These are phyloP conservation scores for Aleiodes sp. DNA, from an alignment of 1,140 invertebrate genomes.

Conservation along the genomic window DNA sequence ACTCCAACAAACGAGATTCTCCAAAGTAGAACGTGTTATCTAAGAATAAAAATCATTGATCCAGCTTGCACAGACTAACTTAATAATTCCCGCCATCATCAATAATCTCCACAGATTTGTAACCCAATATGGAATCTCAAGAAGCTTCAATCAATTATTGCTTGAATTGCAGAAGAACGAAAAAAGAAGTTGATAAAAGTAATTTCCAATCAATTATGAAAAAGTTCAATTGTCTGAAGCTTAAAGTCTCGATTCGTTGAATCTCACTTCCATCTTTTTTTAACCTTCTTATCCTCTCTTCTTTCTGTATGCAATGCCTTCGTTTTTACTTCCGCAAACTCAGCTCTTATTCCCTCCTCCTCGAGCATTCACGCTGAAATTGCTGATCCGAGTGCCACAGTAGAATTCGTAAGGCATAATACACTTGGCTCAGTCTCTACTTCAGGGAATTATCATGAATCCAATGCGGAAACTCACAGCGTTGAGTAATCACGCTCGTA, in stretches of 20 bases:
- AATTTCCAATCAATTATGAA: background rate
- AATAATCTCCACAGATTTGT: too few species aligned
- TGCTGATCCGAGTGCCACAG: conserved; percentile 13
- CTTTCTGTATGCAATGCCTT: background rate
- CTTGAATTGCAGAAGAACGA: too few species aligned
- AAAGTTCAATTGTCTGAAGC: background rate
- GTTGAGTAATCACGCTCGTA: background rate
- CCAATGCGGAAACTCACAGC: background rate
- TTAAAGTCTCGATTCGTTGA: background rate
- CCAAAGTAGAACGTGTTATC: background rate
- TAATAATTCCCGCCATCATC: too few species aligned
- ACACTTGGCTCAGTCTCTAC: background rate
- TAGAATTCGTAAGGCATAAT: background rate
- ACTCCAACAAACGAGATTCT: background rate
- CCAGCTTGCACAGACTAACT: background rate
- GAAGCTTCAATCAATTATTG: too few species aligned
- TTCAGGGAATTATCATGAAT: background rate
- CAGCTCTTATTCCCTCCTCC: background rate
- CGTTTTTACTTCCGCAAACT: conserved; percentile 8
- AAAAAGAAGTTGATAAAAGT: too few species aligned
- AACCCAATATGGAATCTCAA: too few species aligned
- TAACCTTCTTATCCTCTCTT: background rate
- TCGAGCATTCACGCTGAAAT: background rate
- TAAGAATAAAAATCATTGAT: background rate
- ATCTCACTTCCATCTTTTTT: background rate